A percentile compares a stretch with the other conserved stretches of the same genome.
phyloP scores from a whole-genome alignment of 2,797 vertebrate species.

The Cetoscarus ocellatus region DNA sequence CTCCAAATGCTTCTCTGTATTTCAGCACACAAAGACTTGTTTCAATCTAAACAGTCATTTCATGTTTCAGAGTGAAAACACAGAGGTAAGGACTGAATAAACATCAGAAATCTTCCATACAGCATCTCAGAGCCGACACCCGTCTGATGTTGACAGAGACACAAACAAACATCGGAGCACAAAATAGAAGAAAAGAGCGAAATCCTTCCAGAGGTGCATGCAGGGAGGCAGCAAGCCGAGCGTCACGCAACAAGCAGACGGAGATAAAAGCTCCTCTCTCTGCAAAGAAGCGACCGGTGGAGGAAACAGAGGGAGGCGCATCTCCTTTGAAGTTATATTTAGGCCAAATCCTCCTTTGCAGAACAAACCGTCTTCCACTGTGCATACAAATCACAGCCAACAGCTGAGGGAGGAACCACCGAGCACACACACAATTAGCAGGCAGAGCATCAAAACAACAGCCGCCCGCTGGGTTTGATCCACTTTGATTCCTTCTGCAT shows the following conservation, averaged over 20 bases:
- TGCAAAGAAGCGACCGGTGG: conserved; percentile 33
- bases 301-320: conserved; percentile 44
- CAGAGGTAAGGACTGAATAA: not conserved
- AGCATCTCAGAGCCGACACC: conserved; percentile 5
- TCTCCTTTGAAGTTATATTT: conserved; percentile 74
- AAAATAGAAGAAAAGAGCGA: conserved; percentile 8
- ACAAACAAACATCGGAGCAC: conserved; percentile 1
- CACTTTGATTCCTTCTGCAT: conserved; percentile 23
- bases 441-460: conserved; percentile 31
- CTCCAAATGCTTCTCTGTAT: too few relatives aligned
- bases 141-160: conserved; percentile 20
- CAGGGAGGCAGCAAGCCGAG: conserved; percentile 16
- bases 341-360: conserved; percentile 70
- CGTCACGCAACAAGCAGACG: conserved; percentile 30
- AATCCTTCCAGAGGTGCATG: conserved; percentile 37
- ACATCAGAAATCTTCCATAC: not conserved
- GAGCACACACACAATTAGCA: conserved; percentile 27
- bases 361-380: conserved; percentile 56
- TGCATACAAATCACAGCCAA: conserved; percentile 58
- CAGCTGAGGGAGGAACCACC: conserved; percentile 34
- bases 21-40: not conserved
- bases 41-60: not conserved
- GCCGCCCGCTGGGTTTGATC: not conserved
- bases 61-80: not conserved
- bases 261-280: conserved; percentile 60